phyloP scores from a whole-genome alignment of 2,113 vertebrate genomes.

The Pygoscelis adeliae region DNA sequence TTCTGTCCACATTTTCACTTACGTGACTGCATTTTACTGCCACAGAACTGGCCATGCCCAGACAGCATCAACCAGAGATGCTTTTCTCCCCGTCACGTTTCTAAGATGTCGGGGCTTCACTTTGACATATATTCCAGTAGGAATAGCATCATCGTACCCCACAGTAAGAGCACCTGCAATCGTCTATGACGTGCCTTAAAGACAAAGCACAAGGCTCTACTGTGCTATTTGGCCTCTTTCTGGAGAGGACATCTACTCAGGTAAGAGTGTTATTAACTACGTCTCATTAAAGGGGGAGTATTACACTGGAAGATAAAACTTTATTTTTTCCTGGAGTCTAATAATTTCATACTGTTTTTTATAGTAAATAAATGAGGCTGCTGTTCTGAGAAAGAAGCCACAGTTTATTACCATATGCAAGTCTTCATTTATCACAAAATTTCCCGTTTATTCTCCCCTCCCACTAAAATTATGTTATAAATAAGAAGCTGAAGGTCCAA shows the following conservation, averaged over 20 bases:
- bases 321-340: not conserved
- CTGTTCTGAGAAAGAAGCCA: not conserved
- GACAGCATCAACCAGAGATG: not conserved
- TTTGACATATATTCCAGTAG: not conserved
- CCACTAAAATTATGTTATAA: not conserved
- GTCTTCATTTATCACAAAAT: not conserved
- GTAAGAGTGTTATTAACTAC: not conserved
- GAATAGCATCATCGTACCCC: not conserved
- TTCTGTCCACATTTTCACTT: not conserved
- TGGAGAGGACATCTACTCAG: not conserved
- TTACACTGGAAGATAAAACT: not conserved
- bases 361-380: not conserved
- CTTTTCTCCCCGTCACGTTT: not conserved
- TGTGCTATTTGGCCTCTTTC: not conserved
- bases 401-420: not conserved
- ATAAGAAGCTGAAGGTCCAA: not conserved
- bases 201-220: not conserved
- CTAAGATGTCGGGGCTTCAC: not conserved
- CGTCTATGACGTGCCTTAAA: not conserved
- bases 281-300: not conserved
- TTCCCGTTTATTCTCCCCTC: not conserved
- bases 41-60: not conserved
- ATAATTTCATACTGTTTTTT: not conserved
- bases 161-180: not conserved
- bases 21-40: not conserved